A percentile compares a stretch with the other conserved stretches of the same genome.
Conservation (phyloP, 2,888 invertebrate species). For the Plutella xylostella region DNA sequence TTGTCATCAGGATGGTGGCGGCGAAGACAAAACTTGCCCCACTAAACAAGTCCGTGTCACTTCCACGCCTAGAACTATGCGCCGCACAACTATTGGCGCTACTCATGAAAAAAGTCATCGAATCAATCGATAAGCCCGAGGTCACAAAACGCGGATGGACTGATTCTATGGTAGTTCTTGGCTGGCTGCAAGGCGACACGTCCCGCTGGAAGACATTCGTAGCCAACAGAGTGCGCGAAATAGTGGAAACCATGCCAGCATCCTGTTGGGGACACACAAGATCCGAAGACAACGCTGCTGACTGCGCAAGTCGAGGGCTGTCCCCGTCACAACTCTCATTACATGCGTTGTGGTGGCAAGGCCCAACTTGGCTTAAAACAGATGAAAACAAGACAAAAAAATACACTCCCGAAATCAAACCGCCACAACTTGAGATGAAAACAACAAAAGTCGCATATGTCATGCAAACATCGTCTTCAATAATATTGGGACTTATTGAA, state of each 20-base stretch:
- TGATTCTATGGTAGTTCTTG: slow-evolving; percentile 17
- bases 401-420: background rate
- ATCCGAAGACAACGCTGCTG: slow-evolving; percentile 16
- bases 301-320: slow-evolving; percentile 15
- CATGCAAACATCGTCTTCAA: background rate
- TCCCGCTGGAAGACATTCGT: slow-evolving; percentile 19
- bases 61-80: slow-evolving; percentile 3
- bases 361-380: slow-evolving; percentile 9
- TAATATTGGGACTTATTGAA: background rate
- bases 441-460: background rate
- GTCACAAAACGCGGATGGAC: slow-evolving; percentile 14
- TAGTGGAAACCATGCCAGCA: slow-evolving; percentile 9
- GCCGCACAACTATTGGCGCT: background rate
- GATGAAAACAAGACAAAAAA: background rate
- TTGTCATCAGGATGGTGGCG: background rate
- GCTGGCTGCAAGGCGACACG: slow-evolving; percentile 17
- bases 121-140: background rate
- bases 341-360: slow-evolving; percentile 16
- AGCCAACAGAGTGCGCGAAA: slow-evolving; percentile 15
- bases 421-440: background rate
- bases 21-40: background rate
- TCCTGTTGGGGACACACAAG: slow-evolving; percentile 12
- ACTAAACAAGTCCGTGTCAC: background rate
- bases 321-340: slow-evolving; percentile 7
- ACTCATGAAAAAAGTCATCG: slow-evolving; percentile 1